Conservation (phyloP, 2,797 vertebrate genomes). For the Bradypus variegatus region DNA sequence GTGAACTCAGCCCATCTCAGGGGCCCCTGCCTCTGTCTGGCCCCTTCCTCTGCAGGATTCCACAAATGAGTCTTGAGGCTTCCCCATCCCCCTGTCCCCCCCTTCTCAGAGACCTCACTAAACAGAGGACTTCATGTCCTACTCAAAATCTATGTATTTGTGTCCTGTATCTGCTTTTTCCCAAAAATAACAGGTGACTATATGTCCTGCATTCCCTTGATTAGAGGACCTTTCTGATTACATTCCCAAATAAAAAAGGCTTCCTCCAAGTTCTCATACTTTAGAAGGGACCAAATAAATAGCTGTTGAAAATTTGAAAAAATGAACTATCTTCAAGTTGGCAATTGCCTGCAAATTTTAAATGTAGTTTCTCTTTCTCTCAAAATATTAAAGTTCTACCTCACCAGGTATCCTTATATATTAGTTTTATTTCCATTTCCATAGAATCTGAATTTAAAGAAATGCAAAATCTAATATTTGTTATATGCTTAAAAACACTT, state of each 20-base stretch:
- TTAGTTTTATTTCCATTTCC: not conserved
- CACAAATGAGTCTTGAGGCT: not conserved
- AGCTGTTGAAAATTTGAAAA: not conserved
- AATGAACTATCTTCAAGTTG: not conserved
- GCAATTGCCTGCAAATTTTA: not conserved
- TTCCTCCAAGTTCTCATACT: not conserved
- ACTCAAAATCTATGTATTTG: not conserved
- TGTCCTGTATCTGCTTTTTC: not conserved
- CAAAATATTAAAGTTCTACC: not conserved
- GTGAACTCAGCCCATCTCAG: not conserved
- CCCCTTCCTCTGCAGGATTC: not conserved
- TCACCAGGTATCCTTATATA: not conserved
- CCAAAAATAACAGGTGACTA: not conserved
- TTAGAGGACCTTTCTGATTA: not conserved
- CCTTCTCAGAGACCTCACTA: not conserved
- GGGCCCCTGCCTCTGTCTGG: not conserved
- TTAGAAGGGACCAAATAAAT: not conserved
- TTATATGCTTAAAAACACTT: not conserved
- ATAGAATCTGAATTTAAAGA: constrained; percentile 11
- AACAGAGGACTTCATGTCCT: not conserved
- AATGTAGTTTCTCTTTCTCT: not conserved
- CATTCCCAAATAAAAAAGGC: not conserved
- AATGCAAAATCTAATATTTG: not conserved
- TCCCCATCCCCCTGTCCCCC: not conserved
- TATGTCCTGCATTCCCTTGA: not conserved